Conservation (phyloP, 1,140 invertebrate species). For the Trachelipus rathkii region DNA sequence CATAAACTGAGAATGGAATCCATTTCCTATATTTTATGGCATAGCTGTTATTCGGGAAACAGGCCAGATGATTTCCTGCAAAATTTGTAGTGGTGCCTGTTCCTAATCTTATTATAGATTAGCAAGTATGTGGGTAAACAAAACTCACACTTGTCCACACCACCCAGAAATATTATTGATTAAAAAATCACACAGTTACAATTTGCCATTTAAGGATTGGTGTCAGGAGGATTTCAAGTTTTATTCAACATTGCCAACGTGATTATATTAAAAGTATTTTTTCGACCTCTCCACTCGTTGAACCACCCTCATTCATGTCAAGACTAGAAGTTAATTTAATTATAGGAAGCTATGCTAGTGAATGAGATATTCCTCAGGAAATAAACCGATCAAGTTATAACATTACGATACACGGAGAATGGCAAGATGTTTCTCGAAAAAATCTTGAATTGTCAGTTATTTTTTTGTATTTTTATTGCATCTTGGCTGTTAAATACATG, state of each 20-base stretch:
- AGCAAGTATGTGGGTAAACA: constrained; percentile 36
- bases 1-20: constrained; percentile 6
- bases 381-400: constrained; percentile 31
- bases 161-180: constrained; percentile 27
- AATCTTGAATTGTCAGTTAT: too few relatives aligned
- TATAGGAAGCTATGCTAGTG: constrained; percentile 40
- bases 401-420: constrained; percentile 30
- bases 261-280: constrained; percentile 43
- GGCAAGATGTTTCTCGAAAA: constrained; percentile 19
- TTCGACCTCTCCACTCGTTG: constrained; percentile 45
- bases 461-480: too few relatives aligned
- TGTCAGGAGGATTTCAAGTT: constrained; percentile 29
- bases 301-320: constrained; percentile 43
- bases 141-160: neutral
- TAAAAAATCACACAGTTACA: constrained; percentile 27
- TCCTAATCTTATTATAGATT: constrained; percentile 35
- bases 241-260: constrained; percentile 35
- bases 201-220: constrained; percentile 43
- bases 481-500: too few relatives aligned
- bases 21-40: constrained; percentile 43
- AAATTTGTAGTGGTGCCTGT: constrained; percentile 35
- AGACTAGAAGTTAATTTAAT: constrained; percentile 40
- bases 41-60: constrained; percentile 28
- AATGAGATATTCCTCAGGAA: constrained; percentile 35
- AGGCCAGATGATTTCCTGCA: constrained; percentile 38